Base-by-base conservation (phyloP, 2,113 vertebrate species). In the Triplophysa dalaica region DNA sequence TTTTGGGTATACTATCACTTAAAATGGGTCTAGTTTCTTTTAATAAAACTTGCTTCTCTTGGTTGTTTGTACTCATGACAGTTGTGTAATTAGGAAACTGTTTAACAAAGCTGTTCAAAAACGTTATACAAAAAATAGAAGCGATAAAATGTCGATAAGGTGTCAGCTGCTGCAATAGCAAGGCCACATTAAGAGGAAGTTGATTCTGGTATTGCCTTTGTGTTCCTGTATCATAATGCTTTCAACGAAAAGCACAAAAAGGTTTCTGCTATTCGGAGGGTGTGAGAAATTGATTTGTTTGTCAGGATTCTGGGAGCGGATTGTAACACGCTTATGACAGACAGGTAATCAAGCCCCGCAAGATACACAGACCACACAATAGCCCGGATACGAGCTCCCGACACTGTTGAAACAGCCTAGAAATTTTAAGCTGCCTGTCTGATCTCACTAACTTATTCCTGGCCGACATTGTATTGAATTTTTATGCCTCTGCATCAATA, bases 341-440 rank as follows among this genome's bases (percentile, higher is more conserved):
- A 82, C 70, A 76, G 83, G 76, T 81, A 82, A 84, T 81, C 76
- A 79, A 75, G 60, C 70, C 41, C 26, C 56, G 21, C 12, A 61
- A 48, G 66, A 75, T 61, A 82, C 16, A 60, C 24, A 70, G 70
- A 81, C 9, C 29, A 38, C 8, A 70, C 83, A 72, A 79, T 82
- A 38, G 65, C 54, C 56, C n/a, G 64, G 61, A 73, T 14, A 68
- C 8, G 8, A 70, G 29, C 7, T 5, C 67, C 58, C 26, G 17
- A 38, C 61, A 64, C 74, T 43, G 65, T 70, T 65, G 19, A 21
- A 50, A 41, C 16, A 12, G 50, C 29, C 43, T 60, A 67, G 75
- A 78, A 81, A 60, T 72, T 80, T 77, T 54, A 50, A 67, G 50
- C 75, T 67, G 66, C 19, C 67, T 54, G 54, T 50, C 3, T 75